Percentiles rank a stretch among this genome's conserved stretches.
These are phyloP conservation scores for Orchestes rusci DNA, from an alignment of 2,888 invertebrate genomes.

Conservation along the genomic window DNA sequence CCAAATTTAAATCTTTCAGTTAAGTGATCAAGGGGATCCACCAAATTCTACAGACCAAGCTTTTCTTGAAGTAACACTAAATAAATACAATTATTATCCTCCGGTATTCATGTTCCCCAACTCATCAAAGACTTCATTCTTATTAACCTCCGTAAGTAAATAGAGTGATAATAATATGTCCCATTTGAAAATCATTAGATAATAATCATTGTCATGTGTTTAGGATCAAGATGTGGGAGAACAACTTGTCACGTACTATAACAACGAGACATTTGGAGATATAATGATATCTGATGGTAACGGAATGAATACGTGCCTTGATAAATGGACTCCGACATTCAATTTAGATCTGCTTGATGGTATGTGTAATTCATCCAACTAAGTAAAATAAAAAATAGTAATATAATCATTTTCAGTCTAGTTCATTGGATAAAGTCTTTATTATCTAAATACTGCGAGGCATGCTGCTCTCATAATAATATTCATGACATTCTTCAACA, in stretches of 20 bases:
- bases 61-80: conserved; percentile 35
- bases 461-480: too few relatives aligned
- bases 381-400: too few relatives aligned
- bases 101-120: conserved; percentile 51
- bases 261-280: conserved; percentile 40
- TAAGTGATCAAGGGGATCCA: conserved; percentile 50
- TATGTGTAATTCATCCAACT: too few relatives aligned
- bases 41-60: conserved; percentile 38
- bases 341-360: too few relatives aligned
- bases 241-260: conserved; percentile 33
- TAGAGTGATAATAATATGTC: too few relatives aligned
- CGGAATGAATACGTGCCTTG: conserved; percentile 43
- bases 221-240: conserved; percentile 28
- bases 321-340: conserved; percentile 50
- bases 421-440: too few relatives aligned
- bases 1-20: conserved; percentile 43
- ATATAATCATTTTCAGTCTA: too few relatives aligned
- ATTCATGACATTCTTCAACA: too few relatives aligned
- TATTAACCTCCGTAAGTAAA: conserved; percentile 44
- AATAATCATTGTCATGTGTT: conserved; percentile 23
- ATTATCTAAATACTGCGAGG: too few relatives aligned
- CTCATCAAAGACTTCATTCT: conserved; percentile 40
- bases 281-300: conserved; percentile 48
- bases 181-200: conserved; percentile 4
- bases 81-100: conserved; percentile 52